phyloP scores from a whole-genome alignment of 2,113 vertebrate species.

The Hippocampus barbouri region DNA sequence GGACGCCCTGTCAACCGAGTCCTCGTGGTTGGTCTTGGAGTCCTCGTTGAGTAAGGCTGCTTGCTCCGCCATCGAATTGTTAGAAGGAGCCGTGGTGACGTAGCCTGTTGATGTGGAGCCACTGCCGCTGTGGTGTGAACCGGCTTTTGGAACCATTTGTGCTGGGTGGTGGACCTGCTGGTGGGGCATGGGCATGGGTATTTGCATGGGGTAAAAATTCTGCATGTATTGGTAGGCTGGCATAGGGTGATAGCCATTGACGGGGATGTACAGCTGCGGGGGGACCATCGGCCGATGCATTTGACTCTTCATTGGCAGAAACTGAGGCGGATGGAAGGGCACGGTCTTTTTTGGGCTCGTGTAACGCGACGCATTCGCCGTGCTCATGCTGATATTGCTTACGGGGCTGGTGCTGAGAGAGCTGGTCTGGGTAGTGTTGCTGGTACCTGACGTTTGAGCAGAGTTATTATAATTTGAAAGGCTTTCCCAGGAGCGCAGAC shows the following conservation, averaged over 20 bases:
- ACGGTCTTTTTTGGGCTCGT: slow-evolving; percentile 85
- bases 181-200: slow-evolving; percentile 87
- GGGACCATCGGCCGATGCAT: slow-evolving; percentile 85
- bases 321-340: slow-evolving; percentile 86
- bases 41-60: slow-evolving; percentile 78
- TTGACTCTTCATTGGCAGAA: slow-evolving; percentile 88
- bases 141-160: slow-evolving; percentile 82
- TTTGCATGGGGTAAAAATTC: slow-evolving; percentile 96
- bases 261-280: slow-evolving; percentile 92
- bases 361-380: slow-evolving; percentile 77
- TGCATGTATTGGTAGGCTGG: slow-evolving; percentile 88
- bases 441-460: slow-evolving; percentile 88
- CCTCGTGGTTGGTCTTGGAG: slow-evolving; percentile 68
- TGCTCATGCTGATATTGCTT: slow-evolving; percentile 83
- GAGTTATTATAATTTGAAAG: slow-evolving; percentile 90
- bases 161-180: slow-evolving; percentile 80
- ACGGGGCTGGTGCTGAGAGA: slow-evolving; percentile 95
- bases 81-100: slow-evolving; percentile 88
- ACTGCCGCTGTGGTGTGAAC: slow-evolving; percentile 92
- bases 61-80: slow-evolving; percentile 79
- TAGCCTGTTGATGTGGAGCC: slow-evolving; percentile 97
- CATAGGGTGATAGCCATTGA: slow-evolving; percentile 94
- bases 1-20: slow-evolving; percentile 64
- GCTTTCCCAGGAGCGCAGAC: slow-evolving; percentile 90
- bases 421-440: slow-evolving; percentile 94